Base-by-base conservation (phyloP, 2,113 vertebrate species). In the Syrmaticus mikado region DNA sequence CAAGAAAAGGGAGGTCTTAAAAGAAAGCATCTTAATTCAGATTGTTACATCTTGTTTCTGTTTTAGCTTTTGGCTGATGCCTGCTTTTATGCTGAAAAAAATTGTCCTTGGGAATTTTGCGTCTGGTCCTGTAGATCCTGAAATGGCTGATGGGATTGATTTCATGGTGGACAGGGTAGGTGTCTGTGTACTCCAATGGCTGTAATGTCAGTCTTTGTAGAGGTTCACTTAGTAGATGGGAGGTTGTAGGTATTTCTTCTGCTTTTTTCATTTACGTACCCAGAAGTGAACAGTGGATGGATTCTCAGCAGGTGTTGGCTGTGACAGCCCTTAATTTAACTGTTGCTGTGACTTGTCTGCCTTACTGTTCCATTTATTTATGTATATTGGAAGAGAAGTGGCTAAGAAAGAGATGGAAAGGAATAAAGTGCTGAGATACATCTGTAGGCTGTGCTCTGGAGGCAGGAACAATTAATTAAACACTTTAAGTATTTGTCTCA, bases 111-210 rank as follows among this genome's bases (percentile, higher is more conserved):
- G 99, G 66, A 99, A 99, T 97, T 99, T 99, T 93, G 98, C 99
- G 5, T 99, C 99, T 97, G 99, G 99, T 95, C 99, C 99, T 6
- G 97, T 99, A 32, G 99, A 99, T 95, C 97, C 98, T 17, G 97
- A 99, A 96, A 99, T 99, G 99, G 99, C 99, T 0, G 98, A 99
- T 43, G 99, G 99, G 34, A 99, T 99, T 61, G 99, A 99, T 96
- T 99, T 99, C 97, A 99, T 99, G 99, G 99, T 99, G 75, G 99
- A 99, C 94, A 98, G 99, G 98, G 99, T 99, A 97, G 98, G 98
- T 95, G 7, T 28, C 82, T 24, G 18, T 4, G 38, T 50, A 13
- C 62, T 48, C 28, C 36, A 2, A 1, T 8, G 41, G 65, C 70
- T 68, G 40, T 17, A 32, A 5, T 38, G 24, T 41, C 55, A 6